Evolutionary conservation across 2,797 vertebrate genomes (phyloP).

Genomic region (Melanotaenia nigrans): DNA sequence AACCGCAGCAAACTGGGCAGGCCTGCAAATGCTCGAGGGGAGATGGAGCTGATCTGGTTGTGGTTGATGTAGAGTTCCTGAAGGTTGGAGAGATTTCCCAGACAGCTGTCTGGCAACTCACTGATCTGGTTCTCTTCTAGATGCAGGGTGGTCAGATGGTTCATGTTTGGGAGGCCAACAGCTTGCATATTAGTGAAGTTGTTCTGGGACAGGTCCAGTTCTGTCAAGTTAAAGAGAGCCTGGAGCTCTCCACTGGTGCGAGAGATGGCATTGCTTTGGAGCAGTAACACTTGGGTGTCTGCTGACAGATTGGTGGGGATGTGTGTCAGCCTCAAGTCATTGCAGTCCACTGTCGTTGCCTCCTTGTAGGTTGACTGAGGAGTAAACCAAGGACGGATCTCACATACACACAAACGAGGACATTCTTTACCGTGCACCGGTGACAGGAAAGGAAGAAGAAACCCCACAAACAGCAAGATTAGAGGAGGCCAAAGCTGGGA

Average conservation of each 20-base stretch:
- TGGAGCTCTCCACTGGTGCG: slow-evolving; percentile 91
- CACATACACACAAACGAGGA: slow-evolving; percentile 95
- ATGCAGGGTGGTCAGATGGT: slow-evolving; percentile 94
- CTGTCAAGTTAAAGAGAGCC: slow-evolving; percentile 92
- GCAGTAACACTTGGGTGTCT: slow-evolving; percentile 95
- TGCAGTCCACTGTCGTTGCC: slow-evolving; percentile 97
- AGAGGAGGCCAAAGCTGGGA: slow-evolving; percentile 50
- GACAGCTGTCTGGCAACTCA: slow-evolving; percentile 91
- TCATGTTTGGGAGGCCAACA: slow-evolving; percentile 91
- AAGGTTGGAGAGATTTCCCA: slow-evolving; percentile 92
- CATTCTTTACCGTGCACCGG: slow-evolving; percentile 86
- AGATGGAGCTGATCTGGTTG: slow-evolving; percentile 94
- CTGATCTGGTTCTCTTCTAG: slow-evolving; percentile 97
- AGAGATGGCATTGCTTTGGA: slow-evolving; percentile 96
- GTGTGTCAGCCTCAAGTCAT: slow-evolving; percentile 91
- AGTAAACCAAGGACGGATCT: slow-evolving; percentile 98
- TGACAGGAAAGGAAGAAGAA: slow-evolving; percentile 75
- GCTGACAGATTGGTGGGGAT: slow-evolving; percentile 93
- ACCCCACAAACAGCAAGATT: slow-evolving; percentile 77
- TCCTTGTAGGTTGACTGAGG: slow-evolving; percentile 98
- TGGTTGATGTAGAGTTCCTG: slow-evolving; percentile 99
- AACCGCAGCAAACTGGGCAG: slow-evolving; percentile 90
- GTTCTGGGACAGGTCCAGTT: slow-evolving; percentile 97
- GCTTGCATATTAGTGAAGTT: slow-evolving; percentile 94
- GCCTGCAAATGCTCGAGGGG: slow-evolving; percentile 91